A percentile compares a stretch with the other conserved stretches of the same genome.
Conservation (phyloP, 1,140 invertebrate genomes). For the Saccostrea echinata region DNA sequence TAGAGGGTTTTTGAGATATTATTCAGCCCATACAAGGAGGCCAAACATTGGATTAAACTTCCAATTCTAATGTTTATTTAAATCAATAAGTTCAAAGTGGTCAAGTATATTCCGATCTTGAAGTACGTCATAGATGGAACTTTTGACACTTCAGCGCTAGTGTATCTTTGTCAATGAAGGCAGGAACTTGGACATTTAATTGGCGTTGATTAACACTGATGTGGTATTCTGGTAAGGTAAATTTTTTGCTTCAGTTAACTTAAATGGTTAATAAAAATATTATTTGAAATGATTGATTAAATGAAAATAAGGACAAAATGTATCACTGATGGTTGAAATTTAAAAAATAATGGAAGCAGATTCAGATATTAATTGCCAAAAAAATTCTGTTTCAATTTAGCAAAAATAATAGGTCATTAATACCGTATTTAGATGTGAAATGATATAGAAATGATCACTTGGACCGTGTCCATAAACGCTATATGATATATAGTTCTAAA, state of each 20-base stretch:
- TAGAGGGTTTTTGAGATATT: conserved; percentile 4
- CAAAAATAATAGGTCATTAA: too few species aligned
- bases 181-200: not conserved
- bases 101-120: not conserved
- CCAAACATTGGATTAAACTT: conserved; percentile 30
- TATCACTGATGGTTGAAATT: too few species aligned
- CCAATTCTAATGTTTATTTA: conserved; percentile 14
- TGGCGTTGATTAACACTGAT: not conserved
- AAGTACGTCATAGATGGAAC: not conserved
- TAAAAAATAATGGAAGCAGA: too few species aligned
- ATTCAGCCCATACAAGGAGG: conserved; percentile 11
- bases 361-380: too few species aligned
- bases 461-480: too few species aligned
- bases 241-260: not conserved
- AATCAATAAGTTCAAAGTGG: conserved; percentile 21
- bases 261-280: not conserved
- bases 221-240: conserved; percentile 22
- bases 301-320: too few species aligned
- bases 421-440: too few species aligned
- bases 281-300: not conserved
- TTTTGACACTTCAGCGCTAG: not conserved
- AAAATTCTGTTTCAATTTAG: too few species aligned
- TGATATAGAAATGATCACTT: too few species aligned
- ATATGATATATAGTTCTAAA: too few species aligned
- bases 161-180: not conserved